Percentiles rank a stretch among this genome's conserved stretches.
These are phyloP conservation scores for Andrena cerasifolii DNA, from an alignment of 1,140 invertebrate species.

Conservation along the genomic window DNA sequence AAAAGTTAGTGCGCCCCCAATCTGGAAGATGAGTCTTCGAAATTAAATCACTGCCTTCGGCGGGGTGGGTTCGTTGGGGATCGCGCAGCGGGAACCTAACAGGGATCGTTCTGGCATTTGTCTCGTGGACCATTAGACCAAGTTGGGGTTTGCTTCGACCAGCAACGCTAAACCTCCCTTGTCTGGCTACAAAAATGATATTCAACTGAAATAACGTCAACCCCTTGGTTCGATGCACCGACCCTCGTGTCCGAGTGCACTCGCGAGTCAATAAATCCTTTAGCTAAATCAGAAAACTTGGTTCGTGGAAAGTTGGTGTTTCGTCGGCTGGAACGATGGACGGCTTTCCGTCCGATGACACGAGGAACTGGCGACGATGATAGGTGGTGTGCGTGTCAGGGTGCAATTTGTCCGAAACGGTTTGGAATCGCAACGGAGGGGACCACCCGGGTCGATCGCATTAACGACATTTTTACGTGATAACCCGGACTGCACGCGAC, in stretches of 20 bases:
- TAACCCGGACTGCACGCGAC: conserved; percentile 35
- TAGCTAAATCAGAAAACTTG: neutral
- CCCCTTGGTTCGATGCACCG: neutral
- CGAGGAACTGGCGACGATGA: conserved; percentile 9
- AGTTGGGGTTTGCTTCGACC: conserved; percentile 59
- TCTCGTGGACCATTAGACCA: conserved; percentile 74
- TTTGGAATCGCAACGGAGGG: conserved; percentile 51
- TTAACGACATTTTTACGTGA: conserved; percentile 73
- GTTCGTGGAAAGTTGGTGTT: neutral
- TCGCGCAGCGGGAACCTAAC: conserved; percentile 29
- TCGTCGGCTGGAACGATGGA: neutral
- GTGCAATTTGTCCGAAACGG: conserved; percentile 64
- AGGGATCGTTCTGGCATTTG: conserved; percentile 72
- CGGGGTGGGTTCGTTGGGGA: conserved; percentile 42
- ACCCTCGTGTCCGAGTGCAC: neutral
- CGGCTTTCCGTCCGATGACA: conserved; percentile 11
- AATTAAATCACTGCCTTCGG: conserved; percentile 75
- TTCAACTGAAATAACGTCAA: neutral
- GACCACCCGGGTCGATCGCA: conserved; percentile 59
- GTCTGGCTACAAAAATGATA: neutral
- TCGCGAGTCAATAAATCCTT: too few relatives aligned
- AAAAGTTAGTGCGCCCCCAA: conserved; percentile 78
- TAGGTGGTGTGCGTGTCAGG: conserved; percentile 51
- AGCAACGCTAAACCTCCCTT: conserved; percentile 35
- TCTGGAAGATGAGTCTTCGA: conserved; percentile 73